Conservation (phyloP, 2,113 vertebrate genomes). For the Antechinus flavipes region DNA sequence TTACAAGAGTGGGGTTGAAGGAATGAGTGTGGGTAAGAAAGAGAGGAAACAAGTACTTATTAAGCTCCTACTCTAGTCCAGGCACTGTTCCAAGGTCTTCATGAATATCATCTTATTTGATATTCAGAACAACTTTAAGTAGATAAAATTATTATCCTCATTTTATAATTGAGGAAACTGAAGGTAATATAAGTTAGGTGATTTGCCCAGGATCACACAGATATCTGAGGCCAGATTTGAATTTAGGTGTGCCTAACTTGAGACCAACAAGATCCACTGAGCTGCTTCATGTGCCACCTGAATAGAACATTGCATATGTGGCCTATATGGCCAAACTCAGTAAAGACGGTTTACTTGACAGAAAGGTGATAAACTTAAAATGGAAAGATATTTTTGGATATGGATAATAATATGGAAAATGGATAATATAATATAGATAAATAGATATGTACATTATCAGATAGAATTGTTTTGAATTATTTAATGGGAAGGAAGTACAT, state of each 20-base stretch:
- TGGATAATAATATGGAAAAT: too few species aligned
- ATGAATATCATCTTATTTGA: neutral
- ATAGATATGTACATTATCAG: too few species aligned
- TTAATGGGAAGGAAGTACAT: too few species aligned
- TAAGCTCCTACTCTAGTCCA: neutral
- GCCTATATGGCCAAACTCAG: too few species aligned
- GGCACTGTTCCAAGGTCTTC: neutral
- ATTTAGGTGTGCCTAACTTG: neutral
- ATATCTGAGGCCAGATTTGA: neutral
- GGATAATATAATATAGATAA: too few species aligned
- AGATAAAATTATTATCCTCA: neutral
- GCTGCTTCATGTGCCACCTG: too few species aligned
- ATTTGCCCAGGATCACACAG: neutral
- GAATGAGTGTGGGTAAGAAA: neutral
- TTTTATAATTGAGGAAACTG: neutral
- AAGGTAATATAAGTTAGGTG: neutral
- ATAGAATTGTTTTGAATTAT: too few species aligned
- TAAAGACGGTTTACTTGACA: too few species aligned
- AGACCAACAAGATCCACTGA: neutral
- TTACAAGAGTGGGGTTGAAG: neutral
- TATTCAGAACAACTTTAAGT: neutral
- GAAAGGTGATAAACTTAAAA: too few species aligned
- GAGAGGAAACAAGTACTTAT: neutral
- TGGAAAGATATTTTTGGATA: too few species aligned
- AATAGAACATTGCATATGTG: too few species aligned